Evolutionary conservation across 2,113 vertebrate species (phyloP).

Genomic region (Pogona vitticeps): DNA sequence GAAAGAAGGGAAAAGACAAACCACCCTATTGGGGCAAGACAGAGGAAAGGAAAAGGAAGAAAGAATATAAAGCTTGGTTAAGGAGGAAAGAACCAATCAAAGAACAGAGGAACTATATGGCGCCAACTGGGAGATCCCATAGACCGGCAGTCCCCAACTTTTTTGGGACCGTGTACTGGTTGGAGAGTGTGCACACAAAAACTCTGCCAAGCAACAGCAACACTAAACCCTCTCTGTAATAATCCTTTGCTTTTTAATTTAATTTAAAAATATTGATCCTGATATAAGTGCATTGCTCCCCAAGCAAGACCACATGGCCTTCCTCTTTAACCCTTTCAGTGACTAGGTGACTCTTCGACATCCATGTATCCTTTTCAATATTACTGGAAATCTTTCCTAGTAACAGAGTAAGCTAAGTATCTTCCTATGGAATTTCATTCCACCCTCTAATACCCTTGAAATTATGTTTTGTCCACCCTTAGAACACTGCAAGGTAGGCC

Average conservation of each 20-base stretch:
- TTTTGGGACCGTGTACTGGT: too few species aligned
- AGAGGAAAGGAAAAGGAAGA: too few species aligned
- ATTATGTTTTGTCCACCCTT: too few species aligned
- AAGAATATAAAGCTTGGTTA: too few species aligned
- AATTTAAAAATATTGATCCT: background rate
- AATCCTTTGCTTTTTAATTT: background rate
- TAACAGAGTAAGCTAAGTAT: background rate
- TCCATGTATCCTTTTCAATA: too few species aligned
- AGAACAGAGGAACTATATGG: too few species aligned
- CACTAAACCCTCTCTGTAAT: background rate
- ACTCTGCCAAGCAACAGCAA: background rate
- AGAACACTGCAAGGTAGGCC: background rate
- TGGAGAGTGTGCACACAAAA: too few species aligned
- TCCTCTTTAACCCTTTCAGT: background rate
- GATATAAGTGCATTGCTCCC: background rate
- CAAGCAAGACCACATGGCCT: background rate
- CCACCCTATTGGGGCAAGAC: too few species aligned
- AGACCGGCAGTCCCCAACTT: too few species aligned
- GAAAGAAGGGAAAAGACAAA: too few species aligned
- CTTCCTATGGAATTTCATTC: background rate
- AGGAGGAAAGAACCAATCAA: too few species aligned
- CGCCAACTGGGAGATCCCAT: too few species aligned
- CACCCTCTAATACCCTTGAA: background rate
- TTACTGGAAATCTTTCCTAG: background rate
- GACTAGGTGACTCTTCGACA: background rate